Evolutionary conservation across 2,797 vertebrate species (phyloP).

Genomic region (Manis crassicaudata): DNA sequence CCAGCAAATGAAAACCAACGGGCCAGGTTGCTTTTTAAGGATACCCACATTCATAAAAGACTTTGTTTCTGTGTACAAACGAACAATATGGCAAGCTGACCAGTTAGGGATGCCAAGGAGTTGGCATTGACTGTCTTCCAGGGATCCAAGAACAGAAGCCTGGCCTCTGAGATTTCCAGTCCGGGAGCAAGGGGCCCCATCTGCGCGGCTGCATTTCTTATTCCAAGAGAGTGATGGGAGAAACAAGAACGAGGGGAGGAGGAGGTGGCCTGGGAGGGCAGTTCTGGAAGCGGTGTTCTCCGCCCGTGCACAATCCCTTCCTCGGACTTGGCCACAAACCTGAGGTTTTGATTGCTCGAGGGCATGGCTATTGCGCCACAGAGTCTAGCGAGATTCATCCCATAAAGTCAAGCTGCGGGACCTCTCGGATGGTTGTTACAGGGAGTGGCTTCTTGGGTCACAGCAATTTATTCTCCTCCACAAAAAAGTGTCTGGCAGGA

Average conservation of each 20-base stretch:
- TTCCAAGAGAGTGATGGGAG: background rate
- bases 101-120: background rate
- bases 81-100: background rate
- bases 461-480: background rate
- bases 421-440: background rate
- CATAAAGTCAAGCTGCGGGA: background rate
- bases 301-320: background rate
- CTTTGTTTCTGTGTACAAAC: background rate
- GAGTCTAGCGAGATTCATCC: conserved; percentile 31
- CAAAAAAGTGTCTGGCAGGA: background rate
- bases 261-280: background rate
- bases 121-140: background rate
- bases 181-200: too few relatives aligned
- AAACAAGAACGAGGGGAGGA: background rate
- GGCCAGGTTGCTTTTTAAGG: background rate
- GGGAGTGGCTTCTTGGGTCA: conserved; percentile 43
- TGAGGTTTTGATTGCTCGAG: conserved; percentile 45
- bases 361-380: conserved; percentile 16
- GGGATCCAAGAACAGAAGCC: background rate
- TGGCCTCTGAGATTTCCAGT: background rate
- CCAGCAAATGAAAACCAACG: background rate
- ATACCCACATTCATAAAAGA: background rate
- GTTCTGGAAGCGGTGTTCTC: conserved; percentile 14
- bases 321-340: background rate
- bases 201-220: background rate